Conservation (phyloP, 2,113 vertebrate species). For the Chloroceryle aenea region DNA sequence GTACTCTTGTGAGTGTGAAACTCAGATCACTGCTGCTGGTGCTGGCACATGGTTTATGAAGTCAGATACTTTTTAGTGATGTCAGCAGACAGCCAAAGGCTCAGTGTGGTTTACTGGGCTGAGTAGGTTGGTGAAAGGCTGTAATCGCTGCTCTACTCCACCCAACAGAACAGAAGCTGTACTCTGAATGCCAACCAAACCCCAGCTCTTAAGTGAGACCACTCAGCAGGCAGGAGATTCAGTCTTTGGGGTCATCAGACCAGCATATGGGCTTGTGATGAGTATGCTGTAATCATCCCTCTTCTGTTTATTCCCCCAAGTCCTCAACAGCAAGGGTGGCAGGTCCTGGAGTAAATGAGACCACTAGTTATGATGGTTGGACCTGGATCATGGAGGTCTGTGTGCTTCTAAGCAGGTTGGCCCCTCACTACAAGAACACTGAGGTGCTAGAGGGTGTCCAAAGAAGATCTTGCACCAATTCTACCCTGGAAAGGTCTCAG, state of each 20-base stretch:
- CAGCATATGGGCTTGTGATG: fast-evolving
- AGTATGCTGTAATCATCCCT: neutral
- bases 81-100: neutral
- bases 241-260: neutral
- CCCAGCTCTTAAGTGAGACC: neutral
- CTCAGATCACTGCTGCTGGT: neutral
- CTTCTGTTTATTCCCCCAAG: neutral
- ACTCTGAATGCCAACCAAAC: neutral
- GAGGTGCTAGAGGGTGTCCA: too few relatives aligned
- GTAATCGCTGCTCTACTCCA: neutral
- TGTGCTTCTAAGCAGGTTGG: neutral
- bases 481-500: too few relatives aligned
- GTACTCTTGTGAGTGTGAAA: neutral
- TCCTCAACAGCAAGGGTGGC: neutral
- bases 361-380: fast-evolving
- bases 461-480: too few relatives aligned
- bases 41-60: neutral
- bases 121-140: neutral
- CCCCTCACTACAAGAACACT: neutral
- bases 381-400: fast-evolving
- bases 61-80: neutral
- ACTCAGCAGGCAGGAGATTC: neutral
- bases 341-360: neutral
- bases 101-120: neutral
- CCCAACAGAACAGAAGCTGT: neutral